These are phyloP conservation scores for Panopea generosa DNA, from an alignment of 2,888 invertebrate genomes.

Conservation along the genomic window DNA sequence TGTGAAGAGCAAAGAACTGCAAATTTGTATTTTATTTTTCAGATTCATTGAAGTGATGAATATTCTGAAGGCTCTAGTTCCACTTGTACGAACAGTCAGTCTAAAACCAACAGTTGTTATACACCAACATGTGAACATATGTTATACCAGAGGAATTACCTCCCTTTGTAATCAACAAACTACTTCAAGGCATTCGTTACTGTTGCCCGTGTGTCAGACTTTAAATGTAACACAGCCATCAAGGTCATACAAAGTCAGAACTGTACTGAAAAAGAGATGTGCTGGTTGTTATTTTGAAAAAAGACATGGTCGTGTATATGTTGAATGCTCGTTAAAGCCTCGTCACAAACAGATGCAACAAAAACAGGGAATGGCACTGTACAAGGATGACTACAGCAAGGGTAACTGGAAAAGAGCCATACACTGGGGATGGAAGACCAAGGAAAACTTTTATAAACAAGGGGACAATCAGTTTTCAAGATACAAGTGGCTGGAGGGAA, in stretches of 20 bases:
- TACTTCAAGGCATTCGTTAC: background rate
- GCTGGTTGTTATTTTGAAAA: conserved; percentile 80
- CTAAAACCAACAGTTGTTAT: too few species aligned
- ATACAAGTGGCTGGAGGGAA: conserved; percentile 73
- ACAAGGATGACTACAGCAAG: conserved; percentile 75
- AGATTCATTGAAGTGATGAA: too few species aligned
- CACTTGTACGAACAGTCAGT: too few species aligned
- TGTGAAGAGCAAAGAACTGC: too few species aligned
- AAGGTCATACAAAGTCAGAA: conserved; percentile 75
- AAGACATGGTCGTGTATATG: conserved; percentile 77
- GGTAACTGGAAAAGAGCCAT: conserved; percentile 61
- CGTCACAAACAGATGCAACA: conserved; percentile 83
- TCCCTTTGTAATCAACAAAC: background rate
- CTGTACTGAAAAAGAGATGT: conserved; percentile 76
- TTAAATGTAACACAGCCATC: background rate
- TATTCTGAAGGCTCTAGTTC: too few species aligned
- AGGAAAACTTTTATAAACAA: conserved; percentile 56
- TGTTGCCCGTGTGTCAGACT: background rate
- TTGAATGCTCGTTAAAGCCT: conserved; percentile 82
- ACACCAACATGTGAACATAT: too few species aligned
- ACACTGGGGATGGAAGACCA: conserved; percentile 62
- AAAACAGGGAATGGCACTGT: conserved; percentile 63
- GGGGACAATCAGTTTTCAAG: conserved; percentile 64
- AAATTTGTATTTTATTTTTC: too few species aligned
- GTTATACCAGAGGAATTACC: conserved; percentile 17